A percentile compares a stretch with the other conserved stretches of the same genome.
These are phyloP conservation scores for Valencia hispanica DNA, from an alignment of 2,797 vertebrate genomes.

Conservation along the genomic window DNA sequence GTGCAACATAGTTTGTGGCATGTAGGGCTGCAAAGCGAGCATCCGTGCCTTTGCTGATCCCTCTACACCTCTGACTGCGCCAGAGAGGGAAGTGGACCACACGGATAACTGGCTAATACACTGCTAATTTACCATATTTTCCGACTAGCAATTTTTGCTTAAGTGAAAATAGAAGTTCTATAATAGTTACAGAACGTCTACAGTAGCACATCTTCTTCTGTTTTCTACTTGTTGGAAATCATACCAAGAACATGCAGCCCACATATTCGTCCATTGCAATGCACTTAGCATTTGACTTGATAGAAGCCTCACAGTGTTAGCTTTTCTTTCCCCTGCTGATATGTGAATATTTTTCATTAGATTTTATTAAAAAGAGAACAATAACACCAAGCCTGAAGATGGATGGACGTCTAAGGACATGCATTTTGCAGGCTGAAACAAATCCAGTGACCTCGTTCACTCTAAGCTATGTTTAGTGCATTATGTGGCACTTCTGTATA, in stretches of 20 bases:
- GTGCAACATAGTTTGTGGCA: neutral
- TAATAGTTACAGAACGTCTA: neutral
- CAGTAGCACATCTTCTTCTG: neutral
- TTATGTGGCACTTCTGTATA: slow-evolving; percentile 32
- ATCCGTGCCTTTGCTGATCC: neutral
- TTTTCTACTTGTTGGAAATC: neutral
- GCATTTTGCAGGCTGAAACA: slow-evolving; percentile 25
- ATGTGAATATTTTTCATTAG: neutral
- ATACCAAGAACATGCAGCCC: neutral
- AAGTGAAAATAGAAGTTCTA: neutral
- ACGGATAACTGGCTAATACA: too few relatives aligned
- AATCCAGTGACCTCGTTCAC: slow-evolving; percentile 51
- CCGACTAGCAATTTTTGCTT: neutral
- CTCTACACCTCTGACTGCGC: neutral
- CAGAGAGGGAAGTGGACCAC: too few relatives aligned
- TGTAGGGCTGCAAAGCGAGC: neutral
- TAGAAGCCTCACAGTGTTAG: neutral
- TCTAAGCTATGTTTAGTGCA: slow-evolving; percentile 35
- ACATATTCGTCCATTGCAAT: too few relatives aligned
- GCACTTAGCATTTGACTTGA: neutral
- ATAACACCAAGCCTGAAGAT: neutral
- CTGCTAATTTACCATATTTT: neutral
- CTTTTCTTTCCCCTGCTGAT: neutral
- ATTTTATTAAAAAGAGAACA: slow-evolving; percentile 14
- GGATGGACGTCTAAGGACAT: slow-evolving; percentile 9